Evolutionary conservation across 2,113 vertebrate genomes (phyloP), one percentile per base, ranked within the genome.

Genomic region (Hystrix cristata): DNA sequence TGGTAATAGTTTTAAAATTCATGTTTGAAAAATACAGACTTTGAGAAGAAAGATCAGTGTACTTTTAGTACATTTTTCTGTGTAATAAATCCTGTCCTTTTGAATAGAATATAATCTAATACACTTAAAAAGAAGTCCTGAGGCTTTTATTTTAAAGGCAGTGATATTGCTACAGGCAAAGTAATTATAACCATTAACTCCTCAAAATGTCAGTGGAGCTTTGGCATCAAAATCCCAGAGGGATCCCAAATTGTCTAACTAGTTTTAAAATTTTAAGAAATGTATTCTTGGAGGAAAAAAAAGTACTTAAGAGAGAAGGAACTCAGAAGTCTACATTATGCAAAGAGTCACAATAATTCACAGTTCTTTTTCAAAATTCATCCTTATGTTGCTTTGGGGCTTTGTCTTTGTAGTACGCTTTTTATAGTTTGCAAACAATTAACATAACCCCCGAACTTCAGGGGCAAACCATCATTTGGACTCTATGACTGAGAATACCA

Each of bases 111-210:
- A 82, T 98, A 87, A 76, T 96, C 96, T 96, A 98, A 98, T 95
- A 97, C 96, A 97, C 38, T 98, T 87, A 86, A 88, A 95, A 76
- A 72, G 98, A 97, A 96, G 87, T 95, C 95, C 96, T 76, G 87
- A 97, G 95, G 93, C 81, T 97, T 98, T 84, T 98, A 95, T 98
- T 98, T 98, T 98, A 98, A 97, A 98, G 96, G 93, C 92, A 96
- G 38, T 11, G 51, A 96, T 98, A 97, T 92, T 98, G 97, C 96
- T 98, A 87, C 69, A 98, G 98, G 96, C 97, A 98, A 98, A 93
- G 95, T 98, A 98, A 98, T 98, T 98, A 97, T 97, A 97, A 95
- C 96, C 97, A 97, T 98, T 98, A 98, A 91, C 94, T 98, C 69
- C 65, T 98, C 90, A 98, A 97, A 98, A 98, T 98, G 93, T 98